Percentiles rank a stretch among this genome's conserved stretches.
phyloP scores from a whole-genome alignment of 1,140 invertebrate species.

The Trichonephila clavata region DNA sequence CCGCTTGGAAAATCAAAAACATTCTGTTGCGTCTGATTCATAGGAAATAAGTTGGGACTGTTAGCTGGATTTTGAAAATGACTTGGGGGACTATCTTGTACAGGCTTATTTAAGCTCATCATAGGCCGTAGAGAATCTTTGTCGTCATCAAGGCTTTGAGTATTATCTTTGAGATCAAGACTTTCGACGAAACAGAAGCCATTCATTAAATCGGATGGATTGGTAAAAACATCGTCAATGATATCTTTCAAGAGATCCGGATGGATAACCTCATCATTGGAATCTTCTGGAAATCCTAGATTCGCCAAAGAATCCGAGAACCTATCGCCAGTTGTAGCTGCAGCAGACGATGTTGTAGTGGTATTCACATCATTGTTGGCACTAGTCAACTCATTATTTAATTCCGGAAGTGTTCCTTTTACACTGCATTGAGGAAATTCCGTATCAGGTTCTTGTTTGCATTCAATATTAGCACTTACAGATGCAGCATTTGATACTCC shows the following conservation, averaged over 20 bases:
- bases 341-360: slow-evolving; percentile 30
- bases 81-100: slow-evolving; percentile 57
- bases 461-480: slow-evolving; percentile 83
- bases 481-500: slow-evolving; percentile 14
- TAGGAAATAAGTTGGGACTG: slow-evolving; percentile 46
- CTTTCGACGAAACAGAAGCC: slow-evolving; percentile 84
- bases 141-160: slow-evolving; percentile 43
- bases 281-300: slow-evolving; percentile 90
- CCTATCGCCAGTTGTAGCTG: slow-evolving; percentile 57
- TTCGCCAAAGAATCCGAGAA: slow-evolving; percentile 85
- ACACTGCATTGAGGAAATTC: slow-evolving; percentile 47
- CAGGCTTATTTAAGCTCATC: slow-evolving; percentile 59
- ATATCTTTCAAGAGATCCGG: slow-evolving; percentile 92
- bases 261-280: slow-evolving; percentile 89
- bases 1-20: slow-evolving; percentile 60
- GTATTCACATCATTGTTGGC: slow-evolving; percentile 41
- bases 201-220: slow-evolving; percentile 85
- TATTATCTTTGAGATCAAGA: slow-evolving; percentile 48
- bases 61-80: slow-evolving; percentile 52
- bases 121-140: slow-evolving; percentile 57
- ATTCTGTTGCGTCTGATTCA: slow-evolving; percentile 50
- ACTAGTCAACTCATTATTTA: slow-evolving; percentile 24
- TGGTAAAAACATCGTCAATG: slow-evolving; percentile 90
- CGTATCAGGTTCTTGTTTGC: slow-evolving; percentile 86
- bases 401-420: slow-evolving; percentile 32